Base-by-base conservation (phyloP, 2,113 vertebrate species). In the Phylloscopus whistleri region DNA sequence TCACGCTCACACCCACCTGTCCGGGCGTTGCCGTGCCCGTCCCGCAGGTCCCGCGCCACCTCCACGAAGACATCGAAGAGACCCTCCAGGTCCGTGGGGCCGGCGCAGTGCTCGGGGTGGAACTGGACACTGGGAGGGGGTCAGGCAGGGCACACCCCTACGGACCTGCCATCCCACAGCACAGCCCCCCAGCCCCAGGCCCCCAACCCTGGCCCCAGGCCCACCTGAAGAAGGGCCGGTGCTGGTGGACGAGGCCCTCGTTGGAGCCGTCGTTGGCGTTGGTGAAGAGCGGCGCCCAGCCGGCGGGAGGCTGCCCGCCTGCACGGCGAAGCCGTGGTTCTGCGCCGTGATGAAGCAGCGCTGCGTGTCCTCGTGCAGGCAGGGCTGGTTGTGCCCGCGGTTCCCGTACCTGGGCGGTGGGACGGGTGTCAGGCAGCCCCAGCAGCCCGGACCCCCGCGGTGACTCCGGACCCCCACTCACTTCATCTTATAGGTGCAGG, bases 321-420 rank as follows among this genome's bases (percentile, higher is more conserved):
- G 98, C 49, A 99, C 99, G 0, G 99, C 99, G 7, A 99, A 99
- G 13, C 99, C 99, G 1, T 99, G 99, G 96, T 99, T 99, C 95
- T 99, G 99, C 2, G 99, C 99, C 5, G 99, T 99, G 96, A 99
- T 99, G 96, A 98, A 99, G 98, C 99, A 99, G 92, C 99, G 99
- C 13, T 39, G 98, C 0, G 99, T 98, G 41, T 97, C 99, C 84
- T 98, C 98, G 17, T 99, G 98, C 93, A 99, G 84, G 95, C 99
- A 99, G 0, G 99, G 99, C 97, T 99, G 99, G 98, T 99, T 99
- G 97, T 99, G 99, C 16, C 99, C 99, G 1, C 99, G 99, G 97
- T 99, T 99, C 24, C 99, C 99, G 0, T 99, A 99, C 92, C 99
- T 99, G 95, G 2, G 37, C n/a, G 2, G 11, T 0, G 0, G 56